Percentiles rank a stretch among this genome's conserved stretches.
Conservation (phyloP, 2,797 vertebrate genomes). For the Clamator glandarius region DNA sequence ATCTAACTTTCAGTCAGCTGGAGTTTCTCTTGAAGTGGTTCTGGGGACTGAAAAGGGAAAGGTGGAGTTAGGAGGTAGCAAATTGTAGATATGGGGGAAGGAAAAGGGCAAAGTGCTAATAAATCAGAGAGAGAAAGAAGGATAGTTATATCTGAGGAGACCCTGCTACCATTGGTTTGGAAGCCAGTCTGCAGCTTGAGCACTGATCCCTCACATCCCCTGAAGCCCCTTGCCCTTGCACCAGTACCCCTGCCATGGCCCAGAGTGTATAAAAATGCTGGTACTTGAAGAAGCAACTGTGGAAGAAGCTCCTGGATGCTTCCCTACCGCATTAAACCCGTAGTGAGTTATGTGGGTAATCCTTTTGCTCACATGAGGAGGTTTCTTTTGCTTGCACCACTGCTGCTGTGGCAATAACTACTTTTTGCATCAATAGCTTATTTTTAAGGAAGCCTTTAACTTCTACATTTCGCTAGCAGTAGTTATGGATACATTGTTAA, state of each 20-base stretch:
- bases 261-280: background rate
- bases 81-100: background rate
- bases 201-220: background rate
- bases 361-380: background rate
- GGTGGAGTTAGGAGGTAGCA: background rate
- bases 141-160: background rate
- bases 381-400: background rate
- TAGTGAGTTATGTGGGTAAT: background rate
- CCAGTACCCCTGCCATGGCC: background rate
- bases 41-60: background rate
- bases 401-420: background rate
- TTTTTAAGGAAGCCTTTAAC: background rate
- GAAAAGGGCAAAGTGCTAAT: background rate
- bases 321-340: background rate
- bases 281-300: background rate
- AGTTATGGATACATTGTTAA: fast-evolving
- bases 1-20: background rate
- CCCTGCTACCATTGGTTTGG: background rate
- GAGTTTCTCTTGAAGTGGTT: background rate
- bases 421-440: background rate
- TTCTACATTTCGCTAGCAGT: background rate
- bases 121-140: background rate
- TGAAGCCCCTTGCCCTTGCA: background rate
- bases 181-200: background rate
- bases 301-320: background rate